phyloP scores from a whole-genome alignment of 2,113 vertebrate species.

The Phalacrocorax carbo region DNA sequence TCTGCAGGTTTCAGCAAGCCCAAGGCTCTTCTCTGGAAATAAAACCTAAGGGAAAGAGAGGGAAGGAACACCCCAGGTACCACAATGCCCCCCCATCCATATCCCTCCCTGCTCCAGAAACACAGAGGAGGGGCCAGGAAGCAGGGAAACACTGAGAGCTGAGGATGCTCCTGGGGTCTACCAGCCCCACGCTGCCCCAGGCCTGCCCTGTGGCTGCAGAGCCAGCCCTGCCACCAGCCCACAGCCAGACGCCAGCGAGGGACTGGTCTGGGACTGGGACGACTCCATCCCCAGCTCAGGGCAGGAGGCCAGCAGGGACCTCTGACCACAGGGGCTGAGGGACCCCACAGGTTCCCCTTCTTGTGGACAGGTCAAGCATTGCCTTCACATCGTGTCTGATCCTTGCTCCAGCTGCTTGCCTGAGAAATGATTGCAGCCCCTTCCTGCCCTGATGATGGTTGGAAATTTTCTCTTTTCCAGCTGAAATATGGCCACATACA shows the following conservation, averaged over 20 bases:
- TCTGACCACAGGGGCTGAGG: background rate
- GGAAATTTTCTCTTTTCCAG: background rate
- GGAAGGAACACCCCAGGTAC: background rate
- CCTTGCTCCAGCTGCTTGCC: background rate
- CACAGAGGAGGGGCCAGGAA: background rate
- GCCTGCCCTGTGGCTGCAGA: background rate
- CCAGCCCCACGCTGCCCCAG: fast-evolving
- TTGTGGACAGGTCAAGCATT: background rate
- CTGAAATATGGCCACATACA: background rate
- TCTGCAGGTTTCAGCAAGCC: background rate
- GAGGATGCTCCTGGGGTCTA: background rate
- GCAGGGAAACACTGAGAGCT: background rate
- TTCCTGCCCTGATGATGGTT: background rate
- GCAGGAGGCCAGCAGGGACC: background rate
- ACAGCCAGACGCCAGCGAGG: fast-evolving
- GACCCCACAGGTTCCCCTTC: background rate
- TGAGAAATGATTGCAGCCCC: background rate
- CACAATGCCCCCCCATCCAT: too few species aligned
- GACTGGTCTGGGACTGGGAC: fast-evolving
- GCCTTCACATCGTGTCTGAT: background rate
- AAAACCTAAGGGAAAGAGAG: background rate
- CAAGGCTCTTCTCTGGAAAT: background rate
- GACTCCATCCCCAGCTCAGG: background rate
- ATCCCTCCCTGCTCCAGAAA: background rate
- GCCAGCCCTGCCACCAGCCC: background rate